A percentile compares a stretch with the other conserved stretches of the same genome.
Evolutionary conservation across 2,888 invertebrate species (phyloP).

Genomic region (Malacosoma neustria): DNA sequence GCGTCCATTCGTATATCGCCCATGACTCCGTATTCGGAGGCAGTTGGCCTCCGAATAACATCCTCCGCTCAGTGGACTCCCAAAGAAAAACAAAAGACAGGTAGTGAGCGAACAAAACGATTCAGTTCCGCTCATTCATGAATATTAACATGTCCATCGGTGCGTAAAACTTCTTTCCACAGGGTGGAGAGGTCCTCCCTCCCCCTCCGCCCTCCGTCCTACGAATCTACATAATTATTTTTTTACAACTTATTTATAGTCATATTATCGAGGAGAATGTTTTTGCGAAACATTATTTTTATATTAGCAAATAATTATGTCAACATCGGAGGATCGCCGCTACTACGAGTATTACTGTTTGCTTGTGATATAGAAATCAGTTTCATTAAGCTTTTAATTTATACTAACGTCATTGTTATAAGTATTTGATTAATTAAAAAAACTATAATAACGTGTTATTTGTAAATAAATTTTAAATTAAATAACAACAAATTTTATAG

Average conservation of each 20-base stretch:
- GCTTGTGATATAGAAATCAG: too few species aligned
- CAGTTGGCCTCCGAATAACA: too few species aligned
- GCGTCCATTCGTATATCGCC: too few species aligned
- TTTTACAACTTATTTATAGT: neutral
- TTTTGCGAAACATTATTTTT: neutral
- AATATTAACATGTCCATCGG: slow-evolving; percentile 3
- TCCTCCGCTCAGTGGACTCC: neutral
- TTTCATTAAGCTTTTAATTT: too few species aligned
- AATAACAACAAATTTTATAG: too few species aligned
- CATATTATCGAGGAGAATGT: neutral
- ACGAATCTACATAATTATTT: slow-evolving; percentile 1
- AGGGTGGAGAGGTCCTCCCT: neutral
- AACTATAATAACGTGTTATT: too few species aligned
- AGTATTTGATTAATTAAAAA: too few species aligned
- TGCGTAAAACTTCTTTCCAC: neutral
- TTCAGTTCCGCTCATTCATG: neutral
- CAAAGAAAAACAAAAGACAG: neutral
- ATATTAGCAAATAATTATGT: neutral
- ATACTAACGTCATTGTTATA: too few species aligned
- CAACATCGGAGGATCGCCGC: too few species aligned
- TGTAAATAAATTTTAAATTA: too few species aligned
- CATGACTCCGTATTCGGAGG: too few species aligned
- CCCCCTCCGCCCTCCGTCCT: neutral
- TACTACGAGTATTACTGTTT: too few species aligned
- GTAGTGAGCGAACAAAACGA: neutral